A percentile compares a stretch with the other conserved stretches of the same genome.
Evolutionary conservation across 2,797 vertebrate genomes (phyloP).

Genomic region (Orestias chungarensis): DNA sequence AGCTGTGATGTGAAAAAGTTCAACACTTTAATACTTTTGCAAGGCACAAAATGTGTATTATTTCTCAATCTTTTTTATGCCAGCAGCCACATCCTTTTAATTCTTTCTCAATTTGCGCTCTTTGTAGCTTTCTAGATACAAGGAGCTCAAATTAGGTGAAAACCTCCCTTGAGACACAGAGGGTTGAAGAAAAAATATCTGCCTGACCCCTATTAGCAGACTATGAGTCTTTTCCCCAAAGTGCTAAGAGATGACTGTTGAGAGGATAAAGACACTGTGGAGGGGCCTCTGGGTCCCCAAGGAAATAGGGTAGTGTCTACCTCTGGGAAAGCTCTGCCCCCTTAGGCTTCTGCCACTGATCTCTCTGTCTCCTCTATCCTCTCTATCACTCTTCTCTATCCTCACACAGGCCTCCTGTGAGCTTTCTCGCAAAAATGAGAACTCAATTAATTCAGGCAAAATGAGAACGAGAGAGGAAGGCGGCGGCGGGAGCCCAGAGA

Average conservation of each 20-base stretch:
- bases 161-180: slow-evolving; percentile 33
- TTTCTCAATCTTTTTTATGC: not conserved
- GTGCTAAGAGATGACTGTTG: slow-evolving; percentile 59
- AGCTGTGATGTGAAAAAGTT: not conserved
- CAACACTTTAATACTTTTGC: not conserved
- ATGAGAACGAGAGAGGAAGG: slow-evolving; percentile 72
- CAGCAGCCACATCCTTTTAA: slow-evolving; percentile 20
- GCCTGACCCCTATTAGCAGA: slow-evolving; percentile 67
- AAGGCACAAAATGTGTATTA: not conserved
- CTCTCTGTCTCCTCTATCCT: slow-evolving; percentile 57
- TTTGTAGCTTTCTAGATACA: slow-evolving; percentile 46
- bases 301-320: slow-evolving; percentile 61
- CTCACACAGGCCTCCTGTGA: slow-evolving; percentile 67
- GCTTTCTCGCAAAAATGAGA: slow-evolving; percentile 77
- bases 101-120: slow-evolving; percentile 18
- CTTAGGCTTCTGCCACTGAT: slow-evolving; percentile 65
- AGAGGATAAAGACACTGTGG: slow-evolving; percentile 74
- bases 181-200: slow-evolving; percentile 48
- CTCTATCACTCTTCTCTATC: slow-evolving; percentile 50
- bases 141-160: slow-evolving; percentile 56
- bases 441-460: slow-evolving; percentile 83
- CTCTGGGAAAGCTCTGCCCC: slow-evolving; percentile 61
- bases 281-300: slow-evolving; percentile 61
- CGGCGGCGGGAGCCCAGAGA: slow-evolving; percentile 46
- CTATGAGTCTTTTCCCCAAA: slow-evolving; percentile 49